Evolutionary conservation across 2,888 invertebrate species (phyloP).

Genomic region (Odontothrips loti): DNA sequence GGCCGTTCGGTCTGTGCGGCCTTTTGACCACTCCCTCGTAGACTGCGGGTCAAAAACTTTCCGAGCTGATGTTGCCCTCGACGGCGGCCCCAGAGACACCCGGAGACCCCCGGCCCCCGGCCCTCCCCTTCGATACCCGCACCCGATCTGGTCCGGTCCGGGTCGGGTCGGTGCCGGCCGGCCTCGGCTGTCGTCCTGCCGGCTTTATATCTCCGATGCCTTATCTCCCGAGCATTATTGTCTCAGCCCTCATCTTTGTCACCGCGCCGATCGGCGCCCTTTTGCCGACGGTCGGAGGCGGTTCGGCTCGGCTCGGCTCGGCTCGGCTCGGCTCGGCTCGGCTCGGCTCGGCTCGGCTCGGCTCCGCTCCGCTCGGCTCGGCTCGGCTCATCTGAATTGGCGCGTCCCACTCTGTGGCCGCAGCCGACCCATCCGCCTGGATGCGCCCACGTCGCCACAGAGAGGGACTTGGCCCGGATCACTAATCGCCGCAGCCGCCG

Average conservation of each 20-base stretch:
- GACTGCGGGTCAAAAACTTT: too few relatives aligned
- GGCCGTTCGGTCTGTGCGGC: too few relatives aligned
- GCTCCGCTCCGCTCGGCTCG: neutral
- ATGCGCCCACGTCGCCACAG: too few relatives aligned
- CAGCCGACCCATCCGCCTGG: too few relatives aligned
- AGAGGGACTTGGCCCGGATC: too few relatives aligned
- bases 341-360: neutral
- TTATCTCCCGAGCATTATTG: constrained; percentile 23
- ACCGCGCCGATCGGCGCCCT: neutral
- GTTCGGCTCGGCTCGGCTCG: neutral
- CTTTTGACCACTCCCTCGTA: too few relatives aligned
- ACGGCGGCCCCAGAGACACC: too few relatives aligned
- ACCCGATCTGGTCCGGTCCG: too few relatives aligned
- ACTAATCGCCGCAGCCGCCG: too few relatives aligned
- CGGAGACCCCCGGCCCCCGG: neutral
- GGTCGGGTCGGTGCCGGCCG: neutral
- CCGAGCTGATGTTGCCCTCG: too few relatives aligned
- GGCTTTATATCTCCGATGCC: constrained; percentile 1
- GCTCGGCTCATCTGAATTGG: neutral
- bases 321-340: neutral
- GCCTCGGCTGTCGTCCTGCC: neutral
- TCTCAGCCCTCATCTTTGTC: constrained; percentile 22
- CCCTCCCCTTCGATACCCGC: too few relatives aligned
- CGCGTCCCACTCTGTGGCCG: too few relatives aligned
- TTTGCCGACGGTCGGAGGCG: neutral